phyloP scores from a whole-genome alignment of 2,888 invertebrate species.

The Lutraria lutraria region DNA sequence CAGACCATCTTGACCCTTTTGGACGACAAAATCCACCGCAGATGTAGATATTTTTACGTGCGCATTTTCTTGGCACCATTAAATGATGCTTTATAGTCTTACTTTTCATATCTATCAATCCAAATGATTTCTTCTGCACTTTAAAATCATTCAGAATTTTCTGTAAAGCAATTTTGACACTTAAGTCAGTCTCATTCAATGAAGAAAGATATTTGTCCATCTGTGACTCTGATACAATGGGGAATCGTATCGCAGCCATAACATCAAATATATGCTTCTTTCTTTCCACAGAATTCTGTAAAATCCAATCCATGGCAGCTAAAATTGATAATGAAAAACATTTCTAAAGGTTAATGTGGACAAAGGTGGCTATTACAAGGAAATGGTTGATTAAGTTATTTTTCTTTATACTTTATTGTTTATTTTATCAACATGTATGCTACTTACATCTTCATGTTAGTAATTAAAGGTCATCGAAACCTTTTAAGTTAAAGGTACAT shows the following conservation, averaged over 20 bases:
- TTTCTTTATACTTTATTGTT: too few species aligned
- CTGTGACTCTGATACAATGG: conserved; percentile 90
- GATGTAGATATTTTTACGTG: conserved; percentile 94
- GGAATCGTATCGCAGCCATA: conserved; percentile 93
- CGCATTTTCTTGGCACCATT: conserved; percentile 92
- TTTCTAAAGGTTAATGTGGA: neutral
- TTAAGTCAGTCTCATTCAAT: conserved; percentile 93
- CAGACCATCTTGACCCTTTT: conserved; percentile 93
- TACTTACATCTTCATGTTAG: too few species aligned
- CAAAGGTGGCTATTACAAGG: too few species aligned
- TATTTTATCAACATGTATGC: too few species aligned
- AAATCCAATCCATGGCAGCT: conserved; percentile 95
- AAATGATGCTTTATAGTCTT: conserved; percentile 51
- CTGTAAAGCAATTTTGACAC: conserved; percentile 92
- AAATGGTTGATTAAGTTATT: too few species aligned
- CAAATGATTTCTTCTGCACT: conserved; percentile 67
- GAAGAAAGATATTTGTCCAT: conserved; percentile 91
- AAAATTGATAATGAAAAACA: conserved; percentile 86
- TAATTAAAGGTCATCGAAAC: too few species aligned
- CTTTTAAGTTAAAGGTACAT: too few species aligned
- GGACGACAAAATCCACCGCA: conserved; percentile 96
- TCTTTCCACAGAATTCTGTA: conserved; percentile 92
- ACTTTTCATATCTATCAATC: conserved; percentile 51
- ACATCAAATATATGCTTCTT: conserved; percentile 95
- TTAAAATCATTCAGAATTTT: conserved; percentile 80